Base-by-base conservation (phyloP, 1,140 invertebrate genomes). In the Hyposmocoma kahamanoa region DNA sequence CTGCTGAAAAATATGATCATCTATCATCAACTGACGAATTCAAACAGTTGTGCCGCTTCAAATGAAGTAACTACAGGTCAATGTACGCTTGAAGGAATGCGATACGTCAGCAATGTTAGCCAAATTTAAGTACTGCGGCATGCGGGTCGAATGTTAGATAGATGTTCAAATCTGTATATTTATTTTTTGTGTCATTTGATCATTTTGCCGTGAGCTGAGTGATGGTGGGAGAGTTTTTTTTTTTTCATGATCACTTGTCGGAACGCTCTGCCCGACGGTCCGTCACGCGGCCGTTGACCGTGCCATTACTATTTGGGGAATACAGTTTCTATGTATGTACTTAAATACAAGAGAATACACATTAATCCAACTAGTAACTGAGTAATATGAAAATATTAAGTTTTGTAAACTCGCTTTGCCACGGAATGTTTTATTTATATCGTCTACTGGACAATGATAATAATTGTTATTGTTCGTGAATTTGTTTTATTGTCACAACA, bases 211-310 rank as follows among this genome's bases (percentile, higher is more conserved):
- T 65, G 39, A 44, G 52, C 58, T 45, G 53, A 46, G 72, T 62
- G 51, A 58, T 56, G 65, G 57, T 78, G 60, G 58, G 60, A 65
- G 62, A 65, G 58, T 56, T 54, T 59, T 76, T 72, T 64, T 56
- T 54, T 59, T 76, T 72, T 64, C 53, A 55, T 64, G 65, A 66
- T 63, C 67, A 68, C 64, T 73, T 69, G 68, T 67, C 65, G 64
- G 72, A 79, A 71, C 70, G 59, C 56, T 62, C 28, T 51, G 47
- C 51, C 55, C 63, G 60, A 47, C 63, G 59, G 62, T 63, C 60
- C 60, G 66, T 53, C 59, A 51, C 43, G 71, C 59, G 81, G 77
- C 70, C 78, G 54, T 82, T 84, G 81, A 84, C 77, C 75, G 65
- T 73, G 63, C 49, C 59, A 70, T 53, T 55, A 66, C 64, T 81